These are phyloP conservation scores for Dryobates pubescens DNA, from an alignment of 2,797 vertebrate species.

Conservation along the genomic window DNA sequence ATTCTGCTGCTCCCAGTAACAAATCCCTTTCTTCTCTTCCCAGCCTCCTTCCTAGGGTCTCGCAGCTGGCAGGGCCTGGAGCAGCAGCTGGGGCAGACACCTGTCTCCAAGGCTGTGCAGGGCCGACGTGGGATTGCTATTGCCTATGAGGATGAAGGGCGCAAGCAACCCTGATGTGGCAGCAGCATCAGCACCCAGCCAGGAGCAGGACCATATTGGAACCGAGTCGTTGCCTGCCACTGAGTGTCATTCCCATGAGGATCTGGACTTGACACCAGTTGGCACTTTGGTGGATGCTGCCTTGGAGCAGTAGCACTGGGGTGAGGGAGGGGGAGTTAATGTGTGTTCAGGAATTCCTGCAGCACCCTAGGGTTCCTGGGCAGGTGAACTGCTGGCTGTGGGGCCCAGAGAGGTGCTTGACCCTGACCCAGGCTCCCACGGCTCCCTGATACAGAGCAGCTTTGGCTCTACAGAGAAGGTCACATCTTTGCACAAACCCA, in stretches of 20 bases:
- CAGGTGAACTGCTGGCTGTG: background rate
- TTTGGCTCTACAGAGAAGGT: background rate
- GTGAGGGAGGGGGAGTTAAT: background rate
- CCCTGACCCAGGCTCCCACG: rapidly evolving
- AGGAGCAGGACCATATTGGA: rapidly evolving
- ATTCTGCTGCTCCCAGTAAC: background rate
- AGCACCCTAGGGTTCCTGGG: background rate
- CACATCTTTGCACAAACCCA: background rate
- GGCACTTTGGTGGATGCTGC: rapidly evolving
- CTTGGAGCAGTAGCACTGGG: background rate
- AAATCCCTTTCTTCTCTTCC: background rate
- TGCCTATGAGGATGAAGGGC: conserved; percentile 60
- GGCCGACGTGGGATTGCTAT: conserved; percentile 94
- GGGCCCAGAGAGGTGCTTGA: background rate
- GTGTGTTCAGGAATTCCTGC: rapidly evolving
- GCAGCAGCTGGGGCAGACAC: conserved; percentile 87
- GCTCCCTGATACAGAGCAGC: background rate
- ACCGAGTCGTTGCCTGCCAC: background rate
- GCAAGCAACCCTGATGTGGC: background rate
- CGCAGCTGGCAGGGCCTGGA: conserved; percentile 94
- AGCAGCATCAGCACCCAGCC: rapidly evolving
- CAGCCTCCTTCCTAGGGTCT: conserved; percentile 89
- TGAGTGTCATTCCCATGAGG: rapidly evolving
- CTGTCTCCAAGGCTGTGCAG: conserved; percentile 84
- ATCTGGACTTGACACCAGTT: background rate